These are phyloP conservation scores for Pachyseris speciosa DNA, from an alignment of 64 coral and sea anemone species.

Conservation along the genomic window DNA sequence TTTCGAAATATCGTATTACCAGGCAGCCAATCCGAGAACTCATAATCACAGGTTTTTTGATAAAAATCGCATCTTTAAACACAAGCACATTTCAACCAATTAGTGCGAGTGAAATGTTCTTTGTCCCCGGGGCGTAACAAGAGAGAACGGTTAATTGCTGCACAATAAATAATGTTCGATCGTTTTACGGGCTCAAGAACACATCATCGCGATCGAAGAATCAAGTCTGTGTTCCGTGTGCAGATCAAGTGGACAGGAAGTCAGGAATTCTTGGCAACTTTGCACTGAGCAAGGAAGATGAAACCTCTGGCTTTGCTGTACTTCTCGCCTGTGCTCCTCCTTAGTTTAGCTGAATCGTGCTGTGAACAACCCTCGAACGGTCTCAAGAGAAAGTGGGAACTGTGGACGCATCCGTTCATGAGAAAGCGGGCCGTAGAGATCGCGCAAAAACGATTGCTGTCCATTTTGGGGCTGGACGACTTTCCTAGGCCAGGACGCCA, in stretches of 20 bases:
- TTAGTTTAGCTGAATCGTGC: conserved; percentile 47
- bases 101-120: conserved; percentile 82
- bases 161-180: conserved; percentile 80
- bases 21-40: conserved; percentile 70
- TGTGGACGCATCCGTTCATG: conserved; percentile 64
- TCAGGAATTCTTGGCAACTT: conserved; percentile 3
- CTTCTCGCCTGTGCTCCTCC: conserved; percentile 42
- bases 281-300: conserved; percentile 21
- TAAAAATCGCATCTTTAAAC: conserved; percentile 90
- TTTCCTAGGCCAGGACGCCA: conserved; percentile 77
- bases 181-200: conserved; percentile 64
- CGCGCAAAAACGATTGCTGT: conserved; percentile 85
- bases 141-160: conserved; percentile 83
- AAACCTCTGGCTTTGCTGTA: conserved; percentile 13
- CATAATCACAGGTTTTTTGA: conserved; percentile 79
- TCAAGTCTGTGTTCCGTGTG: background rate
- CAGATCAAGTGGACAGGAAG: conserved; percentile 48
- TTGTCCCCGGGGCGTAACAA: conserved; percentile 91
- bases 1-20: conserved; percentile 84
- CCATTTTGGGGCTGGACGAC: conserved; percentile 75
- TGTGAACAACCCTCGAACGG: conserved; percentile 36
- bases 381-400: conserved; percentile 73
- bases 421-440: conserved; percentile 84
- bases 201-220: conserved; percentile 38
- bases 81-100: conserved; percentile 90